Conservation (phyloP, 2,113 vertebrate species). For the Megalops atlanticus region DNA sequence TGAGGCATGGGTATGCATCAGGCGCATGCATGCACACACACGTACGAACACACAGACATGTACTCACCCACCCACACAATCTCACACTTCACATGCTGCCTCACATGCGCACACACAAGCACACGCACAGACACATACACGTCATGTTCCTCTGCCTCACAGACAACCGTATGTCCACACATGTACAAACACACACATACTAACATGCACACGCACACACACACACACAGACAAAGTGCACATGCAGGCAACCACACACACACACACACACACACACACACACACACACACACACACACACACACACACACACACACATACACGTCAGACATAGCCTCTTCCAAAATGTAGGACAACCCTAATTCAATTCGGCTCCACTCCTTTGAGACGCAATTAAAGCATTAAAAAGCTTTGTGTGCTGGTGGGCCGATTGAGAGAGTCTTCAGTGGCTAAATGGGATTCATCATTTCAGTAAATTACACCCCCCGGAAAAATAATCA, state of each 20-base stretch:
- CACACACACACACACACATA: conserved; percentile 34
- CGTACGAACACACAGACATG: conserved; percentile 31
- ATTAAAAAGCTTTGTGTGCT: conserved; percentile 76
- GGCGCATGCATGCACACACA: conserved; percentile 20
- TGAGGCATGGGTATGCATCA: conserved; percentile 52
- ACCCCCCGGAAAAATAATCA: conserved; percentile 41
- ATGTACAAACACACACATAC: neutral
- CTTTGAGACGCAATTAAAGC: conserved; percentile 79
- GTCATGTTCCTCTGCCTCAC: too few relatives aligned
- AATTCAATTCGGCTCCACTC: conserved; percentile 75
- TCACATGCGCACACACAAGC: conserved; percentile 22
- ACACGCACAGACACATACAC: conserved; percentile 24
- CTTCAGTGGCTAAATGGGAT: conserved; percentile 75
- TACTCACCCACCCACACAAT: conserved; percentile 41
- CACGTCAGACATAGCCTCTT: neutral
- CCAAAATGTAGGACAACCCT: conserved; percentile 74
- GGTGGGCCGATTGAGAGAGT: conserved; percentile 73
- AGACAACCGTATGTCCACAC: neutral
- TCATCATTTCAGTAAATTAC: conserved; percentile 65
- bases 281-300: conserved; percentile 34
- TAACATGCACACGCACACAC: too few relatives aligned
- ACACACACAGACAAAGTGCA: neutral
- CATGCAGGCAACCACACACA: conserved; percentile 8
- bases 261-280: conserved; percentile 28
- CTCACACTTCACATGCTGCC: conserved; percentile 7